phyloP scores from a whole-genome alignment of 2,797 vertebrate species.

The Ceyx erithaca region DNA sequence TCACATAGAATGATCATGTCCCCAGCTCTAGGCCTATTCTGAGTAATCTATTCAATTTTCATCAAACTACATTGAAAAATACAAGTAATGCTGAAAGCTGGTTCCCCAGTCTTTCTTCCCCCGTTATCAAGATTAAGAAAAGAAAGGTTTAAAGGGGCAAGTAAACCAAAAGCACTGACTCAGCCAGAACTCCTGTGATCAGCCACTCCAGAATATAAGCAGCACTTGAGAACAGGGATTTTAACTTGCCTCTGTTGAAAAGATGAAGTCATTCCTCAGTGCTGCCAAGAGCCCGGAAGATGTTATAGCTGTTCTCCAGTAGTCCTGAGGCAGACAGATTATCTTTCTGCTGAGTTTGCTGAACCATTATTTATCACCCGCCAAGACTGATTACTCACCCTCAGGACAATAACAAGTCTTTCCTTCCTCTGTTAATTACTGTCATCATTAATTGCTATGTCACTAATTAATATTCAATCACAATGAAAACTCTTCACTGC shows the following conservation, averaged over 20 bases:
- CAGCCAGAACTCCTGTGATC: background rate
- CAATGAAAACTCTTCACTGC: slow-evolving; percentile 70
- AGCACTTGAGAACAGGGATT: slow-evolving; percentile 43
- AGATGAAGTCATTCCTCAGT: slow-evolving; percentile 72
- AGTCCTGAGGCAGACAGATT: slow-evolving; percentile 73
- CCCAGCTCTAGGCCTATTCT: background rate
- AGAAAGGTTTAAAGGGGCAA: background rate
- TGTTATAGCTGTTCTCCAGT: slow-evolving; percentile 62
- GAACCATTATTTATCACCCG: slow-evolving; percentile 84
- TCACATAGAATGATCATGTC: background rate
- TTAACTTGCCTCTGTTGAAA: slow-evolving; percentile 71
- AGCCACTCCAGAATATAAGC: background rate
- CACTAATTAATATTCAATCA: slow-evolving; percentile 83
- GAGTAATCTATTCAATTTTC: background rate
- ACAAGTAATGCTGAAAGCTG: background rate
- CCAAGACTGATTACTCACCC: slow-evolving; percentile 82
- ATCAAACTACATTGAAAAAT: background rate
- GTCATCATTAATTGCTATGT: slow-evolving; percentile 80
- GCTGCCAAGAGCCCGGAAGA: slow-evolving; percentile 73
- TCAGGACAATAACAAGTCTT: slow-evolving; percentile 79
- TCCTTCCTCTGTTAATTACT: slow-evolving; percentile 82
- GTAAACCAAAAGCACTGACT: background rate
- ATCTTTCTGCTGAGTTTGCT: slow-evolving; percentile 82
- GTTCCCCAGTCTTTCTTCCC: background rate
- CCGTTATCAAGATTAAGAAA: background rate